These are phyloP conservation scores for Campylomormyrus numenius DNA, from an alignment of 2,113 vertebrate species.

Conservation along the genomic window DNA sequence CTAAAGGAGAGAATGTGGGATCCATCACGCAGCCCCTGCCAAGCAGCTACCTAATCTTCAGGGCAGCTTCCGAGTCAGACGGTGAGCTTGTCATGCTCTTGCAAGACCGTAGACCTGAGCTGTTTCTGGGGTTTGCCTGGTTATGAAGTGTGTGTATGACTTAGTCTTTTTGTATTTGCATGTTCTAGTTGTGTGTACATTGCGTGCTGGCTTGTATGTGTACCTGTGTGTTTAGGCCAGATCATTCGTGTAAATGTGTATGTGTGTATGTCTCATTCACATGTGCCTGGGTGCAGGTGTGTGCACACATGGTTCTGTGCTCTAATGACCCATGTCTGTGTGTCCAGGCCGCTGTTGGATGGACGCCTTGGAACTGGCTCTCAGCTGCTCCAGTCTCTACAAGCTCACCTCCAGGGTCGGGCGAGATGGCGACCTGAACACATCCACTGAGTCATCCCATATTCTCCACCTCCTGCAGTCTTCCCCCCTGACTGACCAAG, in stretches of 20 bases:
- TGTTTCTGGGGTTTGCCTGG: background rate
- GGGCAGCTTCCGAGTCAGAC: conserved; percentile 87
- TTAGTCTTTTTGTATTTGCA: background rate
- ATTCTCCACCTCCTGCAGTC: conserved; percentile 74
- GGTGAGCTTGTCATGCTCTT: conserved; percentile 61
- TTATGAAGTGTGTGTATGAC: background rate
- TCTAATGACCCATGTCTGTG: background rate
- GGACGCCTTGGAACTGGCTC: conserved; percentile 87
- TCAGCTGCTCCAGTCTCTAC: conserved; percentile 88
- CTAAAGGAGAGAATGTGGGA: conserved; percentile 91
- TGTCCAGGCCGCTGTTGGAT: conserved; percentile 90
- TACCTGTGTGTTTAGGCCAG: background rate
- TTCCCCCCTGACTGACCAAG: conserved; percentile 65
- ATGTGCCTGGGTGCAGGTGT: background rate
- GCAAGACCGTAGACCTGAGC: background rate
- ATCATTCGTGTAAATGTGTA: background rate
- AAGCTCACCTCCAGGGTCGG: conserved; percentile 71
- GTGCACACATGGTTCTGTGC: background rate
- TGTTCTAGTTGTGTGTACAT: background rate
- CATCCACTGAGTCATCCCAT: conserved; percentile 67
- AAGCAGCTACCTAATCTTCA: conserved; percentile 94
- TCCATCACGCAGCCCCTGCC: conserved; percentile 95
- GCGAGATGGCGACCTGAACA: conserved; percentile 71
- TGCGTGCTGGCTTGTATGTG: background rate
- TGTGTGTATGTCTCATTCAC: background rate